phyloP scores from a whole-genome alignment of 2,797 vertebrate genomes.

The Hydrolagus colliei region DNA sequence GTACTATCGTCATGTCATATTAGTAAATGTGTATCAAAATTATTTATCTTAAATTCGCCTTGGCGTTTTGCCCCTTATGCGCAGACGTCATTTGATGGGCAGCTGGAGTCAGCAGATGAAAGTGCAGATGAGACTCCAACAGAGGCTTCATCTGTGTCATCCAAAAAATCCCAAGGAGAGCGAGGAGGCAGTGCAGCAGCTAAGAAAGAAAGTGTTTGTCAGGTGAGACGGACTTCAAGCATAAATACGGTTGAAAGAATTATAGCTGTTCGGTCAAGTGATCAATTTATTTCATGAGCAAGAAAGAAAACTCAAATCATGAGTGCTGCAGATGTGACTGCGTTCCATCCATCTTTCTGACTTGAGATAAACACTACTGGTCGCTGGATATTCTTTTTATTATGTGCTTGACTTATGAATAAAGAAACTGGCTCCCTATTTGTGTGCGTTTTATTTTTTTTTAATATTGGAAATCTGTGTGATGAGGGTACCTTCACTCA shows the following conservation, averaged over 20 bases:
- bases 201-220: constrained; percentile 86
- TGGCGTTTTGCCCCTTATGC: constrained; percentile 34
- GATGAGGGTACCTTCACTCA: constrained; percentile 20
- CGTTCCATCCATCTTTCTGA: constrained; percentile 31
- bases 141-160: constrained; percentile 54
- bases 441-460: constrained; percentile 30
- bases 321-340: constrained; percentile 26
- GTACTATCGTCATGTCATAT: not conserved
- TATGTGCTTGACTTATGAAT: constrained; percentile 32
- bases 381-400: constrained; percentile 31
- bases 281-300: constrained; percentile 32
- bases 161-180: constrained; percentile 69
- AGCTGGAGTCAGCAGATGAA: constrained; percentile 80
- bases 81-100: constrained; percentile 67
- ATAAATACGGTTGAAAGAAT: constrained; percentile 29
- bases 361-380: constrained; percentile 29
- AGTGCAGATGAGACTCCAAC: constrained; percentile 76
- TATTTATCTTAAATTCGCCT: too few species aligned
- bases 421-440: constrained; percentile 32
- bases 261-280: constrained; percentile 30
- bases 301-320: constrained; percentile 32
- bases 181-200: constrained; percentile 50
- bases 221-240: constrained; percentile 57
- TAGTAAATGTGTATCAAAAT: not conserved
- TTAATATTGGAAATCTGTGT: not conserved